Evolutionary conservation across 2,113 vertebrate species (phyloP).

Genomic region (Natator depressus): DNA sequence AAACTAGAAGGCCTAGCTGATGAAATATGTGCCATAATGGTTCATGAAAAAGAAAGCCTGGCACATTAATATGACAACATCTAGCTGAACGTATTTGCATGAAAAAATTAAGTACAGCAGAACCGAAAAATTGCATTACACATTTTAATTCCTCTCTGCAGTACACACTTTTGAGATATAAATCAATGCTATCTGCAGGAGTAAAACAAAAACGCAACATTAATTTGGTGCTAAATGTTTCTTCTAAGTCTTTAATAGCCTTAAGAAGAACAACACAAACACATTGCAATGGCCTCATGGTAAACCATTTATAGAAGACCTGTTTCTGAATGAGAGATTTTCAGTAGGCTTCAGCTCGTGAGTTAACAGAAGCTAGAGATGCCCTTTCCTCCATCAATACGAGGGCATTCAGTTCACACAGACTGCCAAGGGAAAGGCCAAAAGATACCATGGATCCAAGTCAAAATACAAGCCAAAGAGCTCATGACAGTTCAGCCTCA

Average conservation of each 20-base stretch:
- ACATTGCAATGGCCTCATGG: constrained; percentile 57
- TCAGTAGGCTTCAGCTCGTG: neutral
- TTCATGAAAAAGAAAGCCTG: constrained; percentile 23
- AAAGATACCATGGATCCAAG: constrained; percentile 44
- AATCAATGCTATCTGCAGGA: constrained; percentile 60
- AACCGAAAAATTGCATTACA: constrained; percentile 19
- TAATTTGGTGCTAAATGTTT: constrained; percentile 65
- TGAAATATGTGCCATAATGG: neutral
- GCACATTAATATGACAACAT: constrained; percentile 11
- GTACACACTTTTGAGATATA: constrained; percentile 40
- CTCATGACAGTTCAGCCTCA: constrained; percentile 14
- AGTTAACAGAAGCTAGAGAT: constrained; percentile 27
- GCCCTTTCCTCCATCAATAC: constrained; percentile 8
- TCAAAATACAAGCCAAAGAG: constrained; percentile 59
- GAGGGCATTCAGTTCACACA: neutral
- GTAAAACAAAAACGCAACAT: constrained; percentile 63
- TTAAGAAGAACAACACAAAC: constrained; percentile 64
- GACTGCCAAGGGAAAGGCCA: constrained; percentile 29
- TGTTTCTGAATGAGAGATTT: constrained; percentile 65
- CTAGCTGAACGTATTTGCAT: constrained; percentile 21
- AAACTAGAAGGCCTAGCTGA: neutral
- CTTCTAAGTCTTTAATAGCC: constrained; percentile 45
- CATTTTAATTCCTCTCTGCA: constrained; percentile 22
- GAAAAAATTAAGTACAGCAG: constrained; percentile 28
- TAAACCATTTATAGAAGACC: constrained; percentile 72